A percentile compares a stretch with the other conserved stretches of the same genome.
phyloP scores from a whole-genome alignment of 2,113 vertebrate species.

The Dicerorhinus sumatrensis region DNA sequence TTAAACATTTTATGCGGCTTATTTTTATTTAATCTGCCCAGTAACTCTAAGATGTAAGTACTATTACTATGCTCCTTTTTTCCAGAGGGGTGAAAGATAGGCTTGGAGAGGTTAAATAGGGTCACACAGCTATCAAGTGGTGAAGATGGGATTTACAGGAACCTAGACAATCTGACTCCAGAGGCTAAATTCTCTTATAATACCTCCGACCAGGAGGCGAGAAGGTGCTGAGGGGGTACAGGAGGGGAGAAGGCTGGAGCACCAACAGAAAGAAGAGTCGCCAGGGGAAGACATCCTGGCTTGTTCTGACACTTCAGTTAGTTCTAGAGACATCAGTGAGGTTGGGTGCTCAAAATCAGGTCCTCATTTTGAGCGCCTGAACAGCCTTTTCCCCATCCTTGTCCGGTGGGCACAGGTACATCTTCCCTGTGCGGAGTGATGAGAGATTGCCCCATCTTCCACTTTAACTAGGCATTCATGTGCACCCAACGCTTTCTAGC shows the following conservation, averaged over 20 bases:
- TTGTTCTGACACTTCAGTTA: neutral
- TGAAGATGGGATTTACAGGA: neutral
- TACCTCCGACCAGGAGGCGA: neutral
- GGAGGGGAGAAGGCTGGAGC: neutral
- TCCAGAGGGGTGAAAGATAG: neutral
- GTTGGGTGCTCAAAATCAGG: neutral
- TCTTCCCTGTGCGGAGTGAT: fast-evolving
- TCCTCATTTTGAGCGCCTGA: no score
- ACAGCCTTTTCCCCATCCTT: neutral
- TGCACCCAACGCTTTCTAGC: neutral
- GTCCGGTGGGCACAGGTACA: fast-evolving
- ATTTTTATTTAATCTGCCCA: slow-evolving; percentile 19
- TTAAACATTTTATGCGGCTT: neutral
- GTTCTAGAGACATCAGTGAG: neutral
- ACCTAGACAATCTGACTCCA: neutral
- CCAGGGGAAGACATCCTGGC: neutral
- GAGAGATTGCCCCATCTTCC: neutral
- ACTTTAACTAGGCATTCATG: neutral
- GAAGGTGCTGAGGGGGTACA: neutral
- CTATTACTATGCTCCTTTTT: neutral
- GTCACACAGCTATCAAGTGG: neutral
- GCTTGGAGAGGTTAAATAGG: neutral
- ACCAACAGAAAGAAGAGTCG: neutral
- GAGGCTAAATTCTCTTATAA: neutral
- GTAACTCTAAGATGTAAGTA: neutral